Conservation (phyloP, 2,797 vertebrate genomes). For the Morelia viridis region DNA sequence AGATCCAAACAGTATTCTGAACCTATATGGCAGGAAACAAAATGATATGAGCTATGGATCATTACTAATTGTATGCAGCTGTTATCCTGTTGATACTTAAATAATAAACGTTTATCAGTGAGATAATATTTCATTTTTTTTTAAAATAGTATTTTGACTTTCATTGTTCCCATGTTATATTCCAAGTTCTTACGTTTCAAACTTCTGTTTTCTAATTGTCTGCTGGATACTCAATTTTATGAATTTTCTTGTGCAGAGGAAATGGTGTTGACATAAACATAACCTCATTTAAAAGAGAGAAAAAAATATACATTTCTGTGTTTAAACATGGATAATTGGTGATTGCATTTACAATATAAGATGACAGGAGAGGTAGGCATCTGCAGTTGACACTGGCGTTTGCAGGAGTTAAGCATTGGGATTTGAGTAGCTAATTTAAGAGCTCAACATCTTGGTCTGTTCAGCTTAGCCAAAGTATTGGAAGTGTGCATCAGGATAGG, state of each 20-base stretch:
- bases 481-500: constrained; percentile 5
- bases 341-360: neutral
- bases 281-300: neutral
- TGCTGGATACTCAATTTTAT: neutral
- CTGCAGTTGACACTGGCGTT: constrained; percentile 8
- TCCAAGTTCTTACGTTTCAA: neutral
- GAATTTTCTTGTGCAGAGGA: neutral
- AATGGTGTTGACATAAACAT: neutral
- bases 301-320: neutral
- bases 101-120: neutral
- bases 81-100: neutral
- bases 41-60: neutral
- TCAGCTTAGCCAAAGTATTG: neutral
- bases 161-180: neutral
- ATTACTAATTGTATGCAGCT: neutral
- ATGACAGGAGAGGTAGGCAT: neutral
- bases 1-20: neutral
- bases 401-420: neutral
- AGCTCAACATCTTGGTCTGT: neutral
- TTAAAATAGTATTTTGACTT: neutral
- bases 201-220: neutral
- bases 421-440: constrained; percentile 24
- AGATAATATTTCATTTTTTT: neutral
- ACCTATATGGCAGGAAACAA: neutral
- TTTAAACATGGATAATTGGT: constrained; percentile 5